Percentiles rank a stretch among this genome's conserved stretches.
phyloP scores from a whole-genome alignment of 2,797 vertebrate species.

The Galago senegalensis region DNA sequence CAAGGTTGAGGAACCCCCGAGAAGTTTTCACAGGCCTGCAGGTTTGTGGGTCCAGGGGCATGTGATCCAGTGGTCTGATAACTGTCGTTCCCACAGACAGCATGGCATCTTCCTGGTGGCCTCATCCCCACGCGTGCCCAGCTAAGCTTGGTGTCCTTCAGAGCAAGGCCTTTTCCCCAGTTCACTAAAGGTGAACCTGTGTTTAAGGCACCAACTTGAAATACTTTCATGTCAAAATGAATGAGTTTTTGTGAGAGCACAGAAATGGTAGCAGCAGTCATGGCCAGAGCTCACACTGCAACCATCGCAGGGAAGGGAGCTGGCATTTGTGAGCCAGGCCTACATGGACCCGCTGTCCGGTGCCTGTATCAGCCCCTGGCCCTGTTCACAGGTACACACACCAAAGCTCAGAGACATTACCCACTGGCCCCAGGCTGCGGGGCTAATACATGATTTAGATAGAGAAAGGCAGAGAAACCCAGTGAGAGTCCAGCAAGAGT shows the following conservation, averaged over 20 bases:
- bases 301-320: neutral
- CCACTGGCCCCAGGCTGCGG: neutral
- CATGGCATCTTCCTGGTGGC: neutral
- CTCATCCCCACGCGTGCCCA: accelerated
- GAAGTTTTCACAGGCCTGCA: neutral
- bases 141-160: neutral
- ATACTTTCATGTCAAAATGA: neutral
- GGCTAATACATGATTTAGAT: neutral
- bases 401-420: neutral
- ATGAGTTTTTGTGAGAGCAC: neutral
- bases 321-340: neutral
- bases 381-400: neutral
- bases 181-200: neutral
- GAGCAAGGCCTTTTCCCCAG: neutral
- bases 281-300: neutral
- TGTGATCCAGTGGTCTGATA: neutral
- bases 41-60: neutral
- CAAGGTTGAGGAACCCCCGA: neutral
- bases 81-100: neutral
- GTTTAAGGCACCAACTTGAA: neutral
- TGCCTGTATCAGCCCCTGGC: accelerated
- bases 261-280: neutral
- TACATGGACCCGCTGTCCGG: neutral
- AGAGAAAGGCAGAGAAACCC: neutral
- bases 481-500: neutral